A percentile compares a stretch with the other conserved stretches of the same genome.
Conservation (phyloP, 2,888 invertebrate genomes). For the Macaria notata region DNA sequence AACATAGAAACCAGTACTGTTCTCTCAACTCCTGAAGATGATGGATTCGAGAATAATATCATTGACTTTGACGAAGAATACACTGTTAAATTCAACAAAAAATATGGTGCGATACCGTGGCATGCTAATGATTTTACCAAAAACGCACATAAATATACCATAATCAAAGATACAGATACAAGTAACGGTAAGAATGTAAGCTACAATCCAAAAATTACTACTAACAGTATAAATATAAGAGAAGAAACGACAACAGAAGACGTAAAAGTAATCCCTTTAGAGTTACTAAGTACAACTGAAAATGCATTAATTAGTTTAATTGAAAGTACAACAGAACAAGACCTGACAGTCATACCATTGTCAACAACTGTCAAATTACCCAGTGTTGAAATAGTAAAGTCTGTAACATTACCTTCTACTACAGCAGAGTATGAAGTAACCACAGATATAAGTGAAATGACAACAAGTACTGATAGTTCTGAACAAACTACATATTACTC, state of each 20-base stretch:
- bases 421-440: conserved; percentile 40
- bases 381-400: conserved; percentile 52
- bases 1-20: conserved; percentile 43
- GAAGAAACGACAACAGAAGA: conserved; percentile 54
- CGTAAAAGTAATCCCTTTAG: conserved; percentile 68
- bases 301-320: conserved; percentile 50
- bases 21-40: conserved; percentile 41
- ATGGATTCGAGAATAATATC: conserved; percentile 64
- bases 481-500: conserved; percentile 18
- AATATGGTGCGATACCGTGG: conserved; percentile 60
- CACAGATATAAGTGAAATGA: conserved; percentile 36
- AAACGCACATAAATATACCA: conserved; percentile 63
- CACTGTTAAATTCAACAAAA: conserved; percentile 61
- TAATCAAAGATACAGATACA: conserved; percentile 48
- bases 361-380: conserved; percentile 54
- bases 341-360: conserved; percentile 70
- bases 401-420: conserved; percentile 51
- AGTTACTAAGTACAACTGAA: conserved; percentile 69
- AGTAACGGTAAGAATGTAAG: conserved; percentile 27
- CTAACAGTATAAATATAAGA: conserved; percentile 32
- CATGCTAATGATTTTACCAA: conserved; percentile 54
- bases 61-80: conserved; percentile 73
- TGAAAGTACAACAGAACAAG: conserved; percentile 63
- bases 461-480: conserved; percentile 23
- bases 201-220: conserved; percentile 29